phyloP scores from a whole-genome alignment of 2,888 invertebrate species.

The Agrenia bidenticulata region DNA sequence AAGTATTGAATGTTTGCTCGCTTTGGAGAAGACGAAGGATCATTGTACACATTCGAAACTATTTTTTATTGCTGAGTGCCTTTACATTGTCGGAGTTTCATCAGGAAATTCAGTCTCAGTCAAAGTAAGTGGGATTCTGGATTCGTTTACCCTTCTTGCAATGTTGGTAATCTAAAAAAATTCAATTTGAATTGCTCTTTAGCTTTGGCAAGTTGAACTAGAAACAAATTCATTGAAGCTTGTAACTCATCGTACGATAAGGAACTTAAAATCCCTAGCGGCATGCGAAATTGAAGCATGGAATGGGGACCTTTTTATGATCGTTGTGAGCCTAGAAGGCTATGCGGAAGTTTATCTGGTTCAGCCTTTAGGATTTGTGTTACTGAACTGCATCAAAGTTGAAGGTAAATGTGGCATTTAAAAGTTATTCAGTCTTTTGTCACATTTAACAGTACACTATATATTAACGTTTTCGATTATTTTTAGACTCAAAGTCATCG shows the following conservation, averaged over 20 bases:
- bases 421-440: not conserved
- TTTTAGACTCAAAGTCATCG: not conserved
- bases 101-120: conserved; percentile 43
- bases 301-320: conserved; percentile 20
- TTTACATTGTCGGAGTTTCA: conserved; percentile 38
- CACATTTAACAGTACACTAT: not conserved
- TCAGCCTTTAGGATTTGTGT: conserved; percentile 14
- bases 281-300: conserved; percentile 31
- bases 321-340: conserved; percentile 37
- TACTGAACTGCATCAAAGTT: conserved; percentile 43
- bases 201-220: conserved; percentile 30
- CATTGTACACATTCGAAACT: conserved; percentile 31
- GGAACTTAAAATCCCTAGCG: conserved; percentile 33
- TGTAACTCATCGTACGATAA: conserved; percentile 36
- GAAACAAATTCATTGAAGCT: conserved; percentile 29
- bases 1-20: conserved; percentile 29
- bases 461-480: not conserved
- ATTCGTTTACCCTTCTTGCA: no score
- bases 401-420: conserved; percentile 27
- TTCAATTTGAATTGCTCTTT: not conserved
- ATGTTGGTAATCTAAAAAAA: no score
- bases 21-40: conserved; percentile 41
- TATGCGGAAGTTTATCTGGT: conserved; percentile 37
- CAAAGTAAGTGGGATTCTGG: conserved; percentile 36
- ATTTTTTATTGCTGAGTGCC: conserved; percentile 18